phyloP scores from a whole-genome alignment of 1,140 invertebrate genomes.

The Coenobita brevimanus region DNA sequence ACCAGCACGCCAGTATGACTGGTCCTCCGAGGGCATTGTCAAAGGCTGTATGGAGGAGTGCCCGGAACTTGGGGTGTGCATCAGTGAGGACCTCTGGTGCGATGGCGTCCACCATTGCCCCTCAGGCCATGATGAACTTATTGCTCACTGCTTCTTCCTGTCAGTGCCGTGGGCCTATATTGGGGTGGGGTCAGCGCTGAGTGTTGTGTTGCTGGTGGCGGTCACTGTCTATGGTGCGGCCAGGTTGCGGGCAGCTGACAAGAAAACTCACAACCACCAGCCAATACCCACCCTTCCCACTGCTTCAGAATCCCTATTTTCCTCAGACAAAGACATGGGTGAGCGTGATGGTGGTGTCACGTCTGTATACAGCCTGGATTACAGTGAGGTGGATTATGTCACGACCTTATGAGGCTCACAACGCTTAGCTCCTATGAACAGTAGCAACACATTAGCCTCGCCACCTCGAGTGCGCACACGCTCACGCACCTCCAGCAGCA shows the following conservation, averaged over 20 bases:
- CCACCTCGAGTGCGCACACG: too few relatives aligned
- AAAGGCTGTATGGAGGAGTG: constrained; percentile 87
- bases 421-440: constrained; percentile 34
- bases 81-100: constrained; percentile 90
- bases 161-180: constrained; percentile 69
- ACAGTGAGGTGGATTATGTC: too few relatives aligned
- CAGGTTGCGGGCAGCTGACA: constrained; percentile 56
- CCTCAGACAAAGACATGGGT: constrained; percentile 64
- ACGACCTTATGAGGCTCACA: constrained; percentile 66
- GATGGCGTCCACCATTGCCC: constrained; percentile 89
- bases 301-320: constrained; percentile 67
- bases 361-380: constrained; percentile 68
- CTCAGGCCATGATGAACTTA: constrained; percentile 87
- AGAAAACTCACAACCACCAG: constrained; percentile 59
- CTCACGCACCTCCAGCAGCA: constrained; percentile 8
- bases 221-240: constrained; percentile 66
- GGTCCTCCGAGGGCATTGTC: constrained; percentile 70
- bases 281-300: constrained; percentile 65
- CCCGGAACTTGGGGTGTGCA: constrained; percentile 86
- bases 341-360: constrained; percentile 61
- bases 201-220: constrained; percentile 60
- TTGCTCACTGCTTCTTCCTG: constrained; percentile 71
- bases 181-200: constrained; percentile 62
- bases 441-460: constrained; percentile 8
- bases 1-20: constrained; percentile 72